Base-by-base conservation (phyloP, 2,113 vertebrate species). In the Burhinus oedicnemus region DNA sequence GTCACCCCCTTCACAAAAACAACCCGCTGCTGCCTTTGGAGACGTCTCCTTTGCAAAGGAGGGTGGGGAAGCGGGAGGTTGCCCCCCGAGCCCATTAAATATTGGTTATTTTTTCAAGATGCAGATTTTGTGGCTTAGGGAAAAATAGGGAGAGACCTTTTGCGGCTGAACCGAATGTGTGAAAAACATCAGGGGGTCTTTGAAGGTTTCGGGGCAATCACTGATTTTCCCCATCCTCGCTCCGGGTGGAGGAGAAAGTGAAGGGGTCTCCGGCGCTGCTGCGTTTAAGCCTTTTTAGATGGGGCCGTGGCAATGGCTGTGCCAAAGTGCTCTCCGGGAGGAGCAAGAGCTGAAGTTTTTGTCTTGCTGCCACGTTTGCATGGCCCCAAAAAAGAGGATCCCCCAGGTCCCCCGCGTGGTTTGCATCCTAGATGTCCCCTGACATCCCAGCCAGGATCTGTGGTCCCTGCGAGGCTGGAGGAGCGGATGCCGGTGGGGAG, bases 371-470 rank as follows among this genome's bases (percentile, higher is more conserved):
- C 8, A 0, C 7, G 12, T 51, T 51, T 51, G 8, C 0, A 1
- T 61, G 32, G 5, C 26, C 57, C 38, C 2, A 0, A 9, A 40
- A 83, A 74, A 13, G 20, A 9, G 9, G 62, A 2, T 82, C 10
- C n/a, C 9, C 10, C 1, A 5, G 18, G 70, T 2, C 21, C 17
- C 17, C 7, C 0, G 0, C 0, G 6, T 27, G 61, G 3, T 90
- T 90, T 62, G 61, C 15, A 2, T 38, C 69, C 44, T 7, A 1
- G 8, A 3, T 29, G 12, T 68, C 42, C 40, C 49, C 40, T 57
- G 72, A 1, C 21, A 3, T 64, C 60, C 87, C 44, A 0, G 12
- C 44, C 0, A 30, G n/a, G 44, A 11, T 15, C 58, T 16, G 45
- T 8, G 58, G 30, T 65, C 51, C 51, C 42, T 23, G 80, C 1